These are phyloP conservation scores for Xiphophorus couchianus DNA, from an alignment of 2,113 vertebrate genomes.

Conservation along the genomic window DNA sequence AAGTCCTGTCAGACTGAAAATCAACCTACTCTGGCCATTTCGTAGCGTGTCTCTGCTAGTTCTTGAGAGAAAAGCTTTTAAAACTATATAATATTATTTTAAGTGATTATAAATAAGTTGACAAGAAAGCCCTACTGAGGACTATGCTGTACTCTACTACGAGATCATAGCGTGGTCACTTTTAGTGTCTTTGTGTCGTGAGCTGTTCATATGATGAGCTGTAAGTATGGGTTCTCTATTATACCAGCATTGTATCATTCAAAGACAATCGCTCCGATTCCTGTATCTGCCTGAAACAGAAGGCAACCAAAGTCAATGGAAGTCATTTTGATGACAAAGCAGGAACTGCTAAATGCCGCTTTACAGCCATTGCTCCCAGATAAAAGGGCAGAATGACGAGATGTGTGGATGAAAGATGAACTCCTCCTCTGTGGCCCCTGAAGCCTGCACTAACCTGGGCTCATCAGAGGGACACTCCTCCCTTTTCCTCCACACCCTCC, in stretches of 20 bases:
- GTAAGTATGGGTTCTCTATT: constrained; percentile 31
- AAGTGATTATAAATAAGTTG: neutral
- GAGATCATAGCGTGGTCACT: constrained; percentile 37
- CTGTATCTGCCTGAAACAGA: constrained; percentile 58
- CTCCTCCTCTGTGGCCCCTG: constrained; percentile 36
- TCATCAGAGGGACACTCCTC: constrained; percentile 26
- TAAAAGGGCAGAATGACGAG: constrained; percentile 45
- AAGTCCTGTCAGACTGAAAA: neutral
- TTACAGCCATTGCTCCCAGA: constrained; percentile 55
- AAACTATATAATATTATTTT: neutral
- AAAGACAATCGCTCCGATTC: constrained; percentile 47
- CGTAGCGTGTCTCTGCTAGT: neutral
- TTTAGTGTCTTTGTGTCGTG: constrained; percentile 22
- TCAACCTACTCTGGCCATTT: neutral
- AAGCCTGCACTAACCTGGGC: constrained; percentile 35
- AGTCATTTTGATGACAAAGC: constrained; percentile 74
- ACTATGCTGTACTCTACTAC: constrained; percentile 20
- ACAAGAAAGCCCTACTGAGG: neutral
- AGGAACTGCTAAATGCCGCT: constrained; percentile 68
- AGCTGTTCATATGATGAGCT: constrained; percentile 21
- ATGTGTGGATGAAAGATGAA: constrained; percentile 56
- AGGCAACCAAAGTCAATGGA: constrained; percentile 71
- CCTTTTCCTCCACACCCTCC: neutral
- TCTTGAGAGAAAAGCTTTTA: neutral
- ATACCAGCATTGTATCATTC: constrained; percentile 50